Evolutionary conservation across 2,797 vertebrate genomes (phyloP).

Genomic region (Premnoplex brunnescens): DNA sequence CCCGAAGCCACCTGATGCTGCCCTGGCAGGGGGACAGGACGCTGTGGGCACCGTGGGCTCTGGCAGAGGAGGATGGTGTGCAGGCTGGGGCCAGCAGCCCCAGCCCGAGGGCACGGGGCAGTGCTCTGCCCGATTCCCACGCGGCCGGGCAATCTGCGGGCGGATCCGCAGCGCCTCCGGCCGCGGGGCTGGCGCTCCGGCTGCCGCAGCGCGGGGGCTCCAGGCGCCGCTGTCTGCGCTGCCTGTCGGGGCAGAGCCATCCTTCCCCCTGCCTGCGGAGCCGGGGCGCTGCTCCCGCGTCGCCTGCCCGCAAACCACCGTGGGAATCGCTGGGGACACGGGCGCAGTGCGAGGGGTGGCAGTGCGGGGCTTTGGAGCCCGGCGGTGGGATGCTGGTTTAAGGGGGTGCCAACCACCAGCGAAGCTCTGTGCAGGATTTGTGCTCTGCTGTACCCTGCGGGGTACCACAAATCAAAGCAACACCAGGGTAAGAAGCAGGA

Average conservation of each 20-base stretch:
- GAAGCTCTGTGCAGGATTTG: not conserved
- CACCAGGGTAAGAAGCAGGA: not conserved
- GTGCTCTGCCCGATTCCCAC: not conserved
- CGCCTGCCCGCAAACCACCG: not conserved
- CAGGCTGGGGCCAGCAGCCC: not conserved
- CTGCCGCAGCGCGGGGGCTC: slow-evolving; percentile 6
- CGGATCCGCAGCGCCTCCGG: not conserved
- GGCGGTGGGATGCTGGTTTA: not conserved
- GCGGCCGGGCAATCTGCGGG: not conserved
- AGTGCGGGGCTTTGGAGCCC: rapidly evolving
- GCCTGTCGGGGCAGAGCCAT: slow-evolving; percentile 31
- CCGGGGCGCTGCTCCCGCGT: not conserved
- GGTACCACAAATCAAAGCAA: not conserved
- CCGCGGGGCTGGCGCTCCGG: not conserved
- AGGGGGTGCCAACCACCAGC: rapidly evolving
- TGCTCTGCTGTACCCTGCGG: not conserved
- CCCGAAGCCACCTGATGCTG: not conserved
- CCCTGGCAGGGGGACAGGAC: rapidly evolving
- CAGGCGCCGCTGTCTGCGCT: not conserved
- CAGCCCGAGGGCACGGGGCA: rapidly evolving
- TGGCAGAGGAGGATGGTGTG: rapidly evolving
- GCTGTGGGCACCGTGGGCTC: rapidly evolving
- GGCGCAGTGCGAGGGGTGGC: rapidly evolving
- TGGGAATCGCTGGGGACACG: not conserved
- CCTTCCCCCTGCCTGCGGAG: not conserved